phyloP scores from a whole-genome alignment of 2,797 vertebrate genomes.

The Buceros bicornis region DNA sequence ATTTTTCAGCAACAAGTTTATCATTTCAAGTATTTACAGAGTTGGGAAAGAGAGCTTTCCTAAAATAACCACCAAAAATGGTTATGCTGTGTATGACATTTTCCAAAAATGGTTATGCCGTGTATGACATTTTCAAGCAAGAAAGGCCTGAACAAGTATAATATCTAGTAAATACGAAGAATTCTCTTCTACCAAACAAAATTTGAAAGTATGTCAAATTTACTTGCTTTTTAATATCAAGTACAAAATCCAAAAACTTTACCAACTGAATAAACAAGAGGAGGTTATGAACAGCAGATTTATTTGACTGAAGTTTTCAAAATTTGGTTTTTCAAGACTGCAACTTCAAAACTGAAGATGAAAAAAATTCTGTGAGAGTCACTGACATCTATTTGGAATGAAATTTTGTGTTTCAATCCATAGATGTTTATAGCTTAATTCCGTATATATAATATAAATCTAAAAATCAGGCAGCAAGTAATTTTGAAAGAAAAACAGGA shows the following conservation, averaged over 20 bases:
- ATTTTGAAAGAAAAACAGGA: background rate
- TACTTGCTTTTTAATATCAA: background rate
- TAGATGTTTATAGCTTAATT: background rate
- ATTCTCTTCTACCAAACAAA: background rate
- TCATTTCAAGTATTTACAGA: constrained; percentile 58
- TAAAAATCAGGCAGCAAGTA: background rate
- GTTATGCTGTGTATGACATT: background rate
- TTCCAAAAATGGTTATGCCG: constrained; percentile 46
- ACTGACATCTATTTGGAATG: background rate
- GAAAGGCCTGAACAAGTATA: constrained; percentile 1
- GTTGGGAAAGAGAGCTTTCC: constrained; percentile 31
- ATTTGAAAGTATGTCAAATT: background rate
- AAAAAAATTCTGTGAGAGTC: background rate
- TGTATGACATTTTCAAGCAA: constrained; percentile 3
- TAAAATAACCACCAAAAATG: constrained; percentile 68
- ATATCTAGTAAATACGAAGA: background rate
- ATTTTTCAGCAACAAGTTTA: constrained; percentile 29
- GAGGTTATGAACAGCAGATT: background rate
- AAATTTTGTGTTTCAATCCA: background rate
- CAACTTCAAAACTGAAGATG: background rate
- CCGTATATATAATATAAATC: background rate
- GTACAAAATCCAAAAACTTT: background rate
- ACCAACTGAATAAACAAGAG: background rate
- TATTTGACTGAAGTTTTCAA: background rate
- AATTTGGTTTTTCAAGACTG: background rate